Base-by-base conservation (phyloP, 2,888 invertebrate species). In the Cynaeus angustus region DNA sequence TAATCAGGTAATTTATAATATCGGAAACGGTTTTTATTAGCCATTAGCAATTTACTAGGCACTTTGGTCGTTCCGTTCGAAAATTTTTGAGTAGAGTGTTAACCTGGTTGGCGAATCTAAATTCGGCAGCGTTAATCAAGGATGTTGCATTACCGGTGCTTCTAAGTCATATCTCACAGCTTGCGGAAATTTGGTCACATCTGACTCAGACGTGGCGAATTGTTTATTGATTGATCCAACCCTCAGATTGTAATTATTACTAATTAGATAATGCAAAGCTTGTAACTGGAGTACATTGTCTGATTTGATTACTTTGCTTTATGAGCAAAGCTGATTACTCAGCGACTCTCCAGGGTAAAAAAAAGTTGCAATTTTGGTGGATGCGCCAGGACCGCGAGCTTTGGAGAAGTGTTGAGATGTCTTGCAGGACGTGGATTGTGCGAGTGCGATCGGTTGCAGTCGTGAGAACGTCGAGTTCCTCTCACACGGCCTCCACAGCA, bases 381-480 rank as follows among this genome's bases (percentile, higher is more conserved):
- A 61, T 48, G 61, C 48, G 48, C 16, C 61, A 14, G 50, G 61
- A 12, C 16, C 28, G 45, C 21, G 21, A 12, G n/a, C 21, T 14
- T 37, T 21, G 16, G 16, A 14, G 28, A 33, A 30, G 37, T 37
- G 61, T 46, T 46, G 37, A 48, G 48, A 68, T 62, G 65, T 70
- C 70, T 70, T 71, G 61, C 67, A 67, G 75, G 56, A 72, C 74
- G 58, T 71, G 74, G 74, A 73, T 69, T 72, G 71, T 73, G 74
- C 76, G 74, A 74, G 74, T 66, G 50, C 74, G 74, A 72, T 76
- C 77, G 76, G 76, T 56, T 68, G 70, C 70, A 66, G 66, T 71
- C 76, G 77, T 61, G 50, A 45, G 33, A 72, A 61, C 68, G 64
- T 69, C 72, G 72, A 66, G 67, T 70, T 72, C 70, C 61, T 71